These are phyloP conservation scores for Hemichromis elongatus DNA, from an alignment of 2,113 vertebrate species.

Conservation along the genomic window DNA sequence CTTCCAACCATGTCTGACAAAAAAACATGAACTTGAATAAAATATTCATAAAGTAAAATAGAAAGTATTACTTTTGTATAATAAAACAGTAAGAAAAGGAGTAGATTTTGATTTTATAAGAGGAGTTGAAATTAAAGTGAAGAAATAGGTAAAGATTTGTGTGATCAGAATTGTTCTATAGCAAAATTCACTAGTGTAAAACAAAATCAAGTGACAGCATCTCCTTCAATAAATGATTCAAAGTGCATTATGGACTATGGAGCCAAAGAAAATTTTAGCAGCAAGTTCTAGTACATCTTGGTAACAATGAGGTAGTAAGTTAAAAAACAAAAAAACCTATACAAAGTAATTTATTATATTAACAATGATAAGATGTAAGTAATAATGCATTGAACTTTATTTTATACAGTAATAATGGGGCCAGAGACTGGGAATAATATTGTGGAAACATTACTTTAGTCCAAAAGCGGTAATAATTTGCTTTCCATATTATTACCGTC, in stretches of 20 bases:
- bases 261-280: background rate
- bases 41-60: background rate
- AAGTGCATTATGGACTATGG: rapidly evolving
- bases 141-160: background rate
- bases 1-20: background rate
- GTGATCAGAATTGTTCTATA: background rate
- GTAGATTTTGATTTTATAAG: background rate
- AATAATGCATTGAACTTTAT: background rate
- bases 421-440: background rate
- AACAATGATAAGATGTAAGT: too few species aligned
- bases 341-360: background rate
- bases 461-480: background rate
- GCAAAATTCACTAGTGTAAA: background rate
- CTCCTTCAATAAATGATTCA: background rate
- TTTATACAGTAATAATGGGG: background rate
- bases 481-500: background rate
- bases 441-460: background rate
- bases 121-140: background rate
- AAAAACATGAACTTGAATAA: background rate
- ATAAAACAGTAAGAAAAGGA: background rate
- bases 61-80: background rate
- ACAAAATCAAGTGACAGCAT: background rate
- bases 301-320: background rate
- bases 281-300: background rate
- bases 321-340: background rate